Percentiles rank a stretch among this genome's conserved stretches.
phyloP scores from a whole-genome alignment of 2,113 vertebrate genomes.

The Diphyllodes magnificus region DNA sequence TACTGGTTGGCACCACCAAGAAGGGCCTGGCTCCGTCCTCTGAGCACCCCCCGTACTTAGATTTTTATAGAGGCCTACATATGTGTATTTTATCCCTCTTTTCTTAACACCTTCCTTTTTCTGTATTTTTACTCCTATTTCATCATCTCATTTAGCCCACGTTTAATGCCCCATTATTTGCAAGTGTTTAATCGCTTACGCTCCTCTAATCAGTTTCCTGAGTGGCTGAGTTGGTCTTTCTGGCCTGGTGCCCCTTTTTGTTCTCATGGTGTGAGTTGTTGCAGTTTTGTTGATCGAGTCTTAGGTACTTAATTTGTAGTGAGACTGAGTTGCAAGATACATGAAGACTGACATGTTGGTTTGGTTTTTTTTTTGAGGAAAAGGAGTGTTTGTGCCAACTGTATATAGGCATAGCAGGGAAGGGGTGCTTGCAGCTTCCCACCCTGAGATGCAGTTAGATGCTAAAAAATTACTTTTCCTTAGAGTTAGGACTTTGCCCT shows the following conservation, averaged over 20 bases:
- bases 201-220: not conserved
- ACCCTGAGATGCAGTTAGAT: not conserved
- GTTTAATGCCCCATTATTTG: not conserved
- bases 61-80: not conserved
- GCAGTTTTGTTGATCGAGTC: not conserved
- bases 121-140: rapidly evolving
- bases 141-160: rapidly evolving
- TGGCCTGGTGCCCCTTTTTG: not conserved
- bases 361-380: not conserved
- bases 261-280: rapidly evolving
- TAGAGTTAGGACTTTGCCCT: not conserved
- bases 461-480: not conserved
- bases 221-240: not conserved
- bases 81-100: rapidly evolving
- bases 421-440: not conserved
- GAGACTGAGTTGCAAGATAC: not conserved
- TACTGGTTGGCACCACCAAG: not conserved
- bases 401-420: not conserved
- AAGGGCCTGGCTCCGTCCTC: not conserved
- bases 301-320: not conserved
- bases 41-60: rapidly evolving
- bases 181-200: not conserved
- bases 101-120: rapidly evolving
- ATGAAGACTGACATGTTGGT: not conserved
- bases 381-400: not conserved